Base-by-base conservation (phyloP, 2,888 invertebrate species). In the Linnaemya vulpina region DNA sequence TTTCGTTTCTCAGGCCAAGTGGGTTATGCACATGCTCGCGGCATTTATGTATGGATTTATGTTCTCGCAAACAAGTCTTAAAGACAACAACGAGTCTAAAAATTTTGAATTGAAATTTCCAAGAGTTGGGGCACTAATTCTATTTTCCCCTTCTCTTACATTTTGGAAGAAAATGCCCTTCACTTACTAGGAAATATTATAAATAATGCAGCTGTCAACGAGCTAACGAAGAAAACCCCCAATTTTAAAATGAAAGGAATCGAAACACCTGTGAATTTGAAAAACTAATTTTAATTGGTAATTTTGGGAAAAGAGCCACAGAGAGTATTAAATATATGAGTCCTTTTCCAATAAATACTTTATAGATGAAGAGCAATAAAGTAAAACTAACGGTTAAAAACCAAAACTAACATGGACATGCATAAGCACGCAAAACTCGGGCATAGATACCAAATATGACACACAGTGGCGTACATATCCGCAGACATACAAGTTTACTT, bases 241-340 rank as follows among this genome's bases (percentile, higher is more conserved):
- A 30, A 20, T 25, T 68, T n/a, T 20, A 38, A 70, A 35, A 55
- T 10, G 20, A 79, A 75, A 79, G 10, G 65, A 78, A 79, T 46
- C 71, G 65, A 67, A 82, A 78, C 78, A 85, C 85, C 82, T 85
- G 82, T 65, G 65, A 60, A 70, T 49, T 65, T 7, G 10, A 49
- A 68, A 65, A 55, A 1, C 17, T 3, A 62, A 20, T 53, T 74
- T 11, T 25, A 43, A 30, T 40, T 60, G 3, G 20, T 22, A 13
- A 30, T 13, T 55, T 53, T 17, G 22, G 15, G 38, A 20, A 53
- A 9, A 62, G 4, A 13, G 30, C 10, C 10, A 17, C 43, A 70
- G 10, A 17, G 13, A 40, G 13, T 68, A n/a, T 30, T 55, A 22
- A 11, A 58, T 51, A 38, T 38, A 60, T 15, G 13, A 49, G 49